Percentiles rank a stretch among this genome's conserved stretches.
phyloP scores from a whole-genome alignment of 2,888 invertebrate genomes.

The Digitonthophagus gazella region DNA sequence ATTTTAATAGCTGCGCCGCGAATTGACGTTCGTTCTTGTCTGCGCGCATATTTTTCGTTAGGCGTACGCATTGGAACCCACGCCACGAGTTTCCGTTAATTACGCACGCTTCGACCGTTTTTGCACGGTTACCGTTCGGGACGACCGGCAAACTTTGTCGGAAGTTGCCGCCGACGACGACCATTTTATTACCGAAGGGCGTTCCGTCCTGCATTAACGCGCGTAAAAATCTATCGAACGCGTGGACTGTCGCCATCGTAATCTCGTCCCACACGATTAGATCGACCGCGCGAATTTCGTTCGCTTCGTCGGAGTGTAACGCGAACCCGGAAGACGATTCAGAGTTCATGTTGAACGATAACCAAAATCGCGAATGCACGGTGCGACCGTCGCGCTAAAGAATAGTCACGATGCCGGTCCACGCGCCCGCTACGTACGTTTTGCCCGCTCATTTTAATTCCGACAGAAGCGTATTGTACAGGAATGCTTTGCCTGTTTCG shows the following conservation, averaged over 20 bases:
- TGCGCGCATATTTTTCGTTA: constrained; percentile 27
- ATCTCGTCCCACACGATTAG: constrained; percentile 30
- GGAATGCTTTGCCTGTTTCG: constrained; percentile 49
- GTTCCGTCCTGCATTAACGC: constrained; percentile 21
- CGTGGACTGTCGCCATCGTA: constrained; percentile 27
- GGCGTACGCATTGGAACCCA: constrained; percentile 20
- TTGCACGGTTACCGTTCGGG: too few species aligned
- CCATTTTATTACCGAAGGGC: constrained; percentile 27
- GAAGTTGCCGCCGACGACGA: constrained; percentile 33
- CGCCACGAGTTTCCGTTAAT: constrained; percentile 26
- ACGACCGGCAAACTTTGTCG: constrained; percentile 32
- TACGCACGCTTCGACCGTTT: too few species aligned
- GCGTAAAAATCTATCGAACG: constrained; percentile 23
- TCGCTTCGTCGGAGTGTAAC: constrained; percentile 11
- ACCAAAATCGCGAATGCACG: constrained; percentile 41
- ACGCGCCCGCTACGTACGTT: constrained; percentile 35
- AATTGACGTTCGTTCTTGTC: not conserved
- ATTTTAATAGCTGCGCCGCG: not conserved
- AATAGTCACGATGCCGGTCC: constrained; percentile 43
- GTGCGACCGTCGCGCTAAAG: constrained; percentile 44
- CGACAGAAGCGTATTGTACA: too few species aligned
- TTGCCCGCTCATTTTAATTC: constrained; percentile 30
- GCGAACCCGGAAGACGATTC: constrained; percentile 20
- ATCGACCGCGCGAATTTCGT: constrained; percentile 15
- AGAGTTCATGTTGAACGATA: constrained; percentile 33